Conservation (phyloP, 2,113 vertebrate species). For the Chamaetylas fuelleborni region DNA sequence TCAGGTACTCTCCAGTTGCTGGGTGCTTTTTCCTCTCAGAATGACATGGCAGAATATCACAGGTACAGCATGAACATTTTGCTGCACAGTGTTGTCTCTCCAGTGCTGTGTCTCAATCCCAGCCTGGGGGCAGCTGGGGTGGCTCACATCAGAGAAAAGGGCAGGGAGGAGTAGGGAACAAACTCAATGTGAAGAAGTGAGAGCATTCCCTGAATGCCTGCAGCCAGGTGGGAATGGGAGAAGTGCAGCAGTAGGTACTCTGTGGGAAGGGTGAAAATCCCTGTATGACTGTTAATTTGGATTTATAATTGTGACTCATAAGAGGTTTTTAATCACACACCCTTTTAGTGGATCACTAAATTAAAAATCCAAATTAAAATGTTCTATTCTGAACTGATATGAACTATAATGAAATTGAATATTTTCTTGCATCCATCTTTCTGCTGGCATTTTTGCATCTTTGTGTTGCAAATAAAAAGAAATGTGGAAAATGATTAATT, state of each 20-base stretch:
- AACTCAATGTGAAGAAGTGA: neutral
- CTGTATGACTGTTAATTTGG: neutral
- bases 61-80: neutral
- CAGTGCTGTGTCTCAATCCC: neutral
- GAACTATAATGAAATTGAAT: neutral
- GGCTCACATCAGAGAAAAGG: neutral
- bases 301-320: neutral
- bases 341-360: neutral
- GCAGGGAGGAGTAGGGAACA: neutral
- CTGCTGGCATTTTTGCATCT: neutral
- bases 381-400: neutral
- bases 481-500: neutral
- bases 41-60: neutral
- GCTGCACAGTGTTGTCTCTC: neutral
- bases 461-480: neutral
- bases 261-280: neutral
- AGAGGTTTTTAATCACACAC: neutral
- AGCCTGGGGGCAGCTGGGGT: neutral
- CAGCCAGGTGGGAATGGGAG: neutral
- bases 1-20: neutral
- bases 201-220: neutral
- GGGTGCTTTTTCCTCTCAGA: neutral
- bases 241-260: neutral
- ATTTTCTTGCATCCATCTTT: neutral
- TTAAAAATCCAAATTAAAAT: neutral